Percentiles rank a stretch among this genome's conserved stretches.
These are phyloP conservation scores for Anguilla obscura DNA, from an alignment of 2,797 vertebrate species.

Conservation along the genomic window DNA sequence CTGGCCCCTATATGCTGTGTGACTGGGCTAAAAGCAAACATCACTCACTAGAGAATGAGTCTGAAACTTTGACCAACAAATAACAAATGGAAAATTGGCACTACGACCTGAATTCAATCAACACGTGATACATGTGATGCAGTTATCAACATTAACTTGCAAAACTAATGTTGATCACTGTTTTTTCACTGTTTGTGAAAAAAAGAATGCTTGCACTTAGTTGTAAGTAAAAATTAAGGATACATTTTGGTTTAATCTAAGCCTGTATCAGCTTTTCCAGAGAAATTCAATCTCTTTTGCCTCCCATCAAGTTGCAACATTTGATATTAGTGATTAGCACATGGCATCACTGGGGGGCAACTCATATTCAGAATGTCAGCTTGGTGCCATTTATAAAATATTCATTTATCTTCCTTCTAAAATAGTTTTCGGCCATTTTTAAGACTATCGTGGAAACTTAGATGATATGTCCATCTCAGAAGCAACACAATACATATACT, in stretches of 20 bases:
- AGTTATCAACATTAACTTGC: not conserved
- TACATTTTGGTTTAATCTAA: not conserved
- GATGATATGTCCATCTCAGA: not conserved
- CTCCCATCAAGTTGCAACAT: not conserved
- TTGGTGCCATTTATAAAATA: slow-evolving; percentile 8
- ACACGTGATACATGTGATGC: not conserved
- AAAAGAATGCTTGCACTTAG: not conserved
- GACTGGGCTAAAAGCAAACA: not conserved
- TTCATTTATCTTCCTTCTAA: not conserved
- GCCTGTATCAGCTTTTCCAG: not conserved
- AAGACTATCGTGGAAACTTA: not conserved
- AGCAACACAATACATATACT: not conserved
- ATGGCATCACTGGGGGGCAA: not conserved
- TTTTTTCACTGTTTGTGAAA: not conserved
- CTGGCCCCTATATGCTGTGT: not conserved
- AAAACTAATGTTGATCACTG: not conserved
- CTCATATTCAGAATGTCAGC: slow-evolving; percentile 2
- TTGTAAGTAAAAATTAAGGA: not conserved
- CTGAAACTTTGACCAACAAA: not conserved
- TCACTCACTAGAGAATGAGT: not conserved
- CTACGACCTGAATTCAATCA: not conserved
- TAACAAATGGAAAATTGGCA: not conserved
- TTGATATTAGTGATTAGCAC: not conserved
- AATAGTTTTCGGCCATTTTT: not conserved
- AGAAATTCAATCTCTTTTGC: not conserved